These are phyloP conservation scores for Aplysina aerophoba DNA, from an alignment of 37 sponge, comb jelly and placozoan genomes.

Conservation along the genomic window DNA sequence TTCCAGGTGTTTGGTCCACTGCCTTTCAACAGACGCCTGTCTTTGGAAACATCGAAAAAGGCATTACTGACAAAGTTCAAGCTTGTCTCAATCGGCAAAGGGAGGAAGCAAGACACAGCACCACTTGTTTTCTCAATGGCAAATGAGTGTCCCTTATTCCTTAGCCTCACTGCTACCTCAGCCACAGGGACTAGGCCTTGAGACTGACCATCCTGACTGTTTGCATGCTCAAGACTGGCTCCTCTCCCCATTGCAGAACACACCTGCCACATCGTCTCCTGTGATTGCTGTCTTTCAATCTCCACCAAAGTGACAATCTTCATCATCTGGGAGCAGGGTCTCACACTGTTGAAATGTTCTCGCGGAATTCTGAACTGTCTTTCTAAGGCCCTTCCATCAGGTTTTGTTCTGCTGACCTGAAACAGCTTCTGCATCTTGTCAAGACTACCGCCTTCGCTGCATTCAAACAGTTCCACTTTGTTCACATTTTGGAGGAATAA, in stretches of 20 bases:
- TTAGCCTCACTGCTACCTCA: slow-evolving; percentile 47
- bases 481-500: slow-evolving; percentile 70
- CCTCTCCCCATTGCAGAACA: slow-evolving; percentile 24
- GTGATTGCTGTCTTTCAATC: no score
- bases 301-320: neutral
- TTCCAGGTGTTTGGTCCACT: slow-evolving; percentile 53
- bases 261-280: neutral
- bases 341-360: neutral
- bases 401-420: neutral
- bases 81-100: slow-evolving; percentile 47
- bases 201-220: neutral
- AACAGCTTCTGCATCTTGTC: neutral
- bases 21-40: slow-evolving; percentile 40
- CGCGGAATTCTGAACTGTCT: neutral
- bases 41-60: slow-evolving; percentile 60
- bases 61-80: slow-evolving; percentile 60
- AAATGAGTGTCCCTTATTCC: neutral
- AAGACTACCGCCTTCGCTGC: neutral
- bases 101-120: slow-evolving; percentile 63
- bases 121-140: slow-evolving; percentile 6
- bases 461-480: slow-evolving; percentile 52
- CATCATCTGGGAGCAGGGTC: slow-evolving; percentile 10
- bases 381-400: neutral
- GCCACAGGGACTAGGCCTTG: slow-evolving; percentile 45
- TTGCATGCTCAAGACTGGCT: neutral